Evolutionary conservation across 2,113 vertebrate species (phyloP).

Genomic region (Brachypodius melanocephalos): DNA sequence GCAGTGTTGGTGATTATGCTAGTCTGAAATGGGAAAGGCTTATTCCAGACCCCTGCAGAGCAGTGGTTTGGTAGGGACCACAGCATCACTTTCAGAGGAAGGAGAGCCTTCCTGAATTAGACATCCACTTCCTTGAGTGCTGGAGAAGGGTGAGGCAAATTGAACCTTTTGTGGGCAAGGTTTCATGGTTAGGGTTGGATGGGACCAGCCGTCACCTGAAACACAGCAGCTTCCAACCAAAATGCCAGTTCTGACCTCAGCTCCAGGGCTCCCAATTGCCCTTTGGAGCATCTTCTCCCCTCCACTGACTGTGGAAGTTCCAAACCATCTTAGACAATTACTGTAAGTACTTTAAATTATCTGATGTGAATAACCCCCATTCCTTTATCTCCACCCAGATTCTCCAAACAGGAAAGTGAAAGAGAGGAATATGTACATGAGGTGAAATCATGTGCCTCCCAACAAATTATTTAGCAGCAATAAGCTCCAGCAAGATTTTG

Average conservation of each 20-base stretch:
- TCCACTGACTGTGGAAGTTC: neutral
- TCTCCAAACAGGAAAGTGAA: neutral
- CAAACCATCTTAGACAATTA: neutral
- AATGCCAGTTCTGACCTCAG: neutral
- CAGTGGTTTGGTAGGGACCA: neutral
- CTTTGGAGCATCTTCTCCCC: neutral
- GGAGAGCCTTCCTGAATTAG: neutral
- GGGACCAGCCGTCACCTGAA: neutral
- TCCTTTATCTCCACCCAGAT: neutral
- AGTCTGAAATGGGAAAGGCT: neutral
- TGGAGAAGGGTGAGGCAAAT: neutral
- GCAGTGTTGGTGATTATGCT: neutral
- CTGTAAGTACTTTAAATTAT: neutral
- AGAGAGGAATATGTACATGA: neutral
- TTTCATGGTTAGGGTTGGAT: neutral
- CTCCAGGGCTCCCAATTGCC: neutral
- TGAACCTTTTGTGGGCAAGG: neutral
- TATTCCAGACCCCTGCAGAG: neutral
- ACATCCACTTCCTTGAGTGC: neutral
- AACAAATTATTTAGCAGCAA: neutral
- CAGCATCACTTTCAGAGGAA: neutral
- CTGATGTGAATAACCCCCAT: rapidly evolving
- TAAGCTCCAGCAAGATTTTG: neutral
- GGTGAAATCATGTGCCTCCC: neutral
- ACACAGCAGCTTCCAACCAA: neutral